Percentiles rank a stretch among this genome's conserved stretches.
phyloP scores from a whole-genome alignment of 2,113 vertebrate species.

The Ursus arctos region DNA sequence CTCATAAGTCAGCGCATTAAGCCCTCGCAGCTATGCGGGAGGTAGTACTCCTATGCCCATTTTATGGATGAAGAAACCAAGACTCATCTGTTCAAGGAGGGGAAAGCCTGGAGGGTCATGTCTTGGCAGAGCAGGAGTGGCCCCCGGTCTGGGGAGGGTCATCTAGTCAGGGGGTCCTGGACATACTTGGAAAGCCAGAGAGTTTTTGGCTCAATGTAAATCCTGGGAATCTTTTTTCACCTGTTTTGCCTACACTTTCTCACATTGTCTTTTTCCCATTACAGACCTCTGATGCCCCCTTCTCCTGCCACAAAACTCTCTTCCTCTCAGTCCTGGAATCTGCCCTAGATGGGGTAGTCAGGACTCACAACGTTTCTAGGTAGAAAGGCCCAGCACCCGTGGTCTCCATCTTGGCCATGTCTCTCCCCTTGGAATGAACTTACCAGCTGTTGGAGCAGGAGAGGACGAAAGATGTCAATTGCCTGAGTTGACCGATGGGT shows the following conservation, averaged over 20 bases:
- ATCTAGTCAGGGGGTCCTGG: not conserved
- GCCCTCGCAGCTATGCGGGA: not conserved
- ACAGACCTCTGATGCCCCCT: not conserved
- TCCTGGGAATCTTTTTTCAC: not conserved
- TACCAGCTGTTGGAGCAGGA: not conserved
- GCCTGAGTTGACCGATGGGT: not conserved
- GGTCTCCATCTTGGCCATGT: not conserved
- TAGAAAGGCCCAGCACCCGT: not conserved
- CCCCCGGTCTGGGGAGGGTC: not conserved
- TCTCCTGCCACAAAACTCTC: not conserved
- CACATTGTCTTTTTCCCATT: accelerated
- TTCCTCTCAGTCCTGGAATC: not conserved
- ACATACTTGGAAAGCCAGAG: not conserved
- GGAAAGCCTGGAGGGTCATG: not conserved
- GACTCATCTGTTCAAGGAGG: not conserved
- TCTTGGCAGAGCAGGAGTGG: not conserved
- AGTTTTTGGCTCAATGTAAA: not conserved
- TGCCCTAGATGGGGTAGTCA: not conserved
- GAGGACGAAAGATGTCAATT: not conserved
- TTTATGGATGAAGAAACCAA: not conserved
- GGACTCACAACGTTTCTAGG: not conserved
- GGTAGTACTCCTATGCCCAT: accelerated
- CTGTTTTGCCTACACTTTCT: not conserved
- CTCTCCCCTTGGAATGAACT: not conserved
- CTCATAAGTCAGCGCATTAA: not conserved